These are phyloP conservation scores for Alloscopus bannaensis DNA, from an alignment of 2,888 invertebrate species.

Conservation along the genomic window DNA sequence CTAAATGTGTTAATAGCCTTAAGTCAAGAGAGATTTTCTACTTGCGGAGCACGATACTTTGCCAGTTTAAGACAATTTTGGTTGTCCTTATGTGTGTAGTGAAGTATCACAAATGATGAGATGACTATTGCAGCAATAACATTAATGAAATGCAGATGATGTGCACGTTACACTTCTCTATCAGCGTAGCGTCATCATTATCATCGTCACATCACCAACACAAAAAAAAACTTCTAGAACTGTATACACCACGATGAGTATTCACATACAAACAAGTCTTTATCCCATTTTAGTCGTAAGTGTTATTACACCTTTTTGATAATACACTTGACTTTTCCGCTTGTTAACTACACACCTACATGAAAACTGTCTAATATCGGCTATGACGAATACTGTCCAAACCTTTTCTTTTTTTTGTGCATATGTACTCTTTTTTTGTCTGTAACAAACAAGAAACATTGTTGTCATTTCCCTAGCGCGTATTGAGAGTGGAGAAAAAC, in stretches of 20 bases:
- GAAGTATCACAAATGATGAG: conserved; percentile 13
- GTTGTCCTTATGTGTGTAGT: conserved; percentile 7
- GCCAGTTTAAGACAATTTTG: conserved; percentile 43
- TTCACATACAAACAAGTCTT: conserved; percentile 20
- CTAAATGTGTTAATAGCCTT: conserved; percentile 59
- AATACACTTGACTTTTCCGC: conserved; percentile 44
- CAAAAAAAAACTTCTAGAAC: too few relatives aligned
- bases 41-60: too few relatives aligned
- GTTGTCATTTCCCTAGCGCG: too few relatives aligned
- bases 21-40: conserved; percentile 43
- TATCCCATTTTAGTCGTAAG: conserved; percentile 37
- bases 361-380: conserved; percentile 1
- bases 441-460: conserved; percentile 4
- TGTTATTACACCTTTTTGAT: conserved; percentile 55
- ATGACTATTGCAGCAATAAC: conserved; percentile 35
- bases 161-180: conserved; percentile 7
- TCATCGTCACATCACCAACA: neutral
- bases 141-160: conserved; percentile 43
- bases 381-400: conserved; percentile 31
- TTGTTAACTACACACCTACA: conserved; percentile 55
- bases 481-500: too few relatives aligned
- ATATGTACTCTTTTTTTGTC: neutral
- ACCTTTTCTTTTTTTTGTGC: conserved; percentile 6
- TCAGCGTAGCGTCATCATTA: neutral
- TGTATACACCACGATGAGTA: conserved; percentile 11